Percentiles rank a stretch among this genome's conserved stretches.
Evolutionary conservation across 2,113 vertebrate genomes (phyloP).

Genomic region (Addax nasomaculatus): DNA sequence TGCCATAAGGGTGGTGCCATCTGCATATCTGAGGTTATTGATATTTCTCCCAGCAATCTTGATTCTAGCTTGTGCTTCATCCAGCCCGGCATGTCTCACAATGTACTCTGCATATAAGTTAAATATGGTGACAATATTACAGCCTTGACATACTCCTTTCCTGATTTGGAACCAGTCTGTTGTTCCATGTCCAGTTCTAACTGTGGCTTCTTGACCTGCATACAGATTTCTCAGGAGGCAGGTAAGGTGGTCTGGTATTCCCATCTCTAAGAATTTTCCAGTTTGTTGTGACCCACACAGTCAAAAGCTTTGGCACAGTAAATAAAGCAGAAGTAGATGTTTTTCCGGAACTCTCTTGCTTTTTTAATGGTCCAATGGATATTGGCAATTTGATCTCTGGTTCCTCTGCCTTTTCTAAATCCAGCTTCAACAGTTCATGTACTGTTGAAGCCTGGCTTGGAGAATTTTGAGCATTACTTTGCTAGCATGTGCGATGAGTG

Average conservation of each 20-base stretch:
- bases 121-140: neutral
- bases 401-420: neutral
- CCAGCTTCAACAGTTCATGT: neutral
- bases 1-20: neutral
- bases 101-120: neutral
- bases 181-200: neutral
- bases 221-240: neutral
- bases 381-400: neutral
- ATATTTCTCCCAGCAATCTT: neutral
- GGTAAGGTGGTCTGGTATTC: neutral
- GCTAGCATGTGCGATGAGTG: neutral
- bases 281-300: neutral
- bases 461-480: neutral
- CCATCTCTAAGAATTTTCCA: neutral
- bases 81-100: neutral
- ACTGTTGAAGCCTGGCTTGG: neutral
- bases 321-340: neutral
- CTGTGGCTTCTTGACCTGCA: neutral
- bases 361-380: neutral
- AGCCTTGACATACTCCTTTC: neutral
- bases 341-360: neutral
- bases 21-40: neutral
- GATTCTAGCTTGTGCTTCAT: neutral
- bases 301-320: neutral
- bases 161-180: neutral